Base-by-base conservation (phyloP, 2,797 vertebrate species). In the Cynodonichthys magdalenae region DNA sequence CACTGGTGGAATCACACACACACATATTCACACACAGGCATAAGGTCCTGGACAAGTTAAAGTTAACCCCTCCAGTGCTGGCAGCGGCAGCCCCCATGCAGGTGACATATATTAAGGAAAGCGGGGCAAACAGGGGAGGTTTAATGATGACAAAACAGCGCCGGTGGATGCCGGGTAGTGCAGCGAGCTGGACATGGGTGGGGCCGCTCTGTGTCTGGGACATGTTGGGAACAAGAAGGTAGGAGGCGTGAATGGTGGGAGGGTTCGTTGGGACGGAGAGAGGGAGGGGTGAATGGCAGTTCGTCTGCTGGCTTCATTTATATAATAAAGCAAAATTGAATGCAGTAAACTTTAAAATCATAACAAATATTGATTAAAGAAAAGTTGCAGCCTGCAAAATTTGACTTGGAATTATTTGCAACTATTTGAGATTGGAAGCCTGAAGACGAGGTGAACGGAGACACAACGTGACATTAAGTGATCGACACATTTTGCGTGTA, bases 11-110 rank as follows among this genome's bases (percentile, higher is more conserved):
- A 20, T 66, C 66, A 54, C 74, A 77, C 71, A 71, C 70, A 59
- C 59, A 86, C 89, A 86, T 84, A 78, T 87, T 73, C 85, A 78
- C 87, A 92, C 84, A 72, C 78, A 63, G 60, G 74, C 81, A 66
- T 60, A 59, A 72, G 80, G 82, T 73, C 84, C 74, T 31, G 87
- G 87, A 90, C 92, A 91, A 93, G 92, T 93, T 89, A 93, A 93
- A 93, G 91, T 97, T 97, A 97, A 98, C 97, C 91, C 69, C 90
- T 96, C 88, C 87, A 60, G 75, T 63, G 65, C 94, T 28, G 63
- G 75, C 5, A 18, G 69, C 69, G 82, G 81, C 67, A 81, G 79
- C 83, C 78, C 31, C 69, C 74, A 64, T 79, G 80, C 87, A 87
- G 88, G 90, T 92, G 89, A 88, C 88, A 89, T 84, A 74, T 84